Conservation (phyloP, 2,113 vertebrate species). For the Chaenocephalus aceratus region DNA sequence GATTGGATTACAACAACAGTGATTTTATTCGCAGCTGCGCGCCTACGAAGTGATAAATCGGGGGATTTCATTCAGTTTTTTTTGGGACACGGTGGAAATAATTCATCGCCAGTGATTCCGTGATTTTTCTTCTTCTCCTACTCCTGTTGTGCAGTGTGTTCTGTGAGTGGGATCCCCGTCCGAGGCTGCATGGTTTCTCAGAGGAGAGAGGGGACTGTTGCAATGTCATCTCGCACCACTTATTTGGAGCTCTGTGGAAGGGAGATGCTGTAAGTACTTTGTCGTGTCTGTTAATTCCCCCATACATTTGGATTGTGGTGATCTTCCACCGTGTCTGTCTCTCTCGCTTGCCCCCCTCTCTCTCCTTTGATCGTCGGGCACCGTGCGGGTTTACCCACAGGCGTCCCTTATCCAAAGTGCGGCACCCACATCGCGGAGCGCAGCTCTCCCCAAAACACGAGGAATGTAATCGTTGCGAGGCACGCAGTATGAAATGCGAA, state of each 20-base stretch:
- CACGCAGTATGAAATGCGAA: neutral
- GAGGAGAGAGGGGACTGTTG: constrained; percentile 79
- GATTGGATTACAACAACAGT: constrained; percentile 79
- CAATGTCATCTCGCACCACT: constrained; percentile 84
- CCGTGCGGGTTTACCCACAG: constrained; percentile 58
- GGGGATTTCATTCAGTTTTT: constrained; percentile 65
- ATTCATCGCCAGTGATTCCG: constrained; percentile 54
- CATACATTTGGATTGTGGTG: neutral
- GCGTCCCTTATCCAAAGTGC: constrained; percentile 75
- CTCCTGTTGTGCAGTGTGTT: constrained; percentile 56
- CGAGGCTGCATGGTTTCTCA: constrained; percentile 72
- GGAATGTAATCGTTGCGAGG: constrained; percentile 1
- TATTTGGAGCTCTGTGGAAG: constrained; percentile 90
- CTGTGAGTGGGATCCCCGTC: constrained; percentile 54
- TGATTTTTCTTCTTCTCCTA: constrained; percentile 22
- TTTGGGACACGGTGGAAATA: constrained; percentile 69
- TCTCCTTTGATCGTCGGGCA: constrained; percentile 10
- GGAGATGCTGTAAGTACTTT: constrained; percentile 94
- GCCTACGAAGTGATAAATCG: constrained; percentile 61
- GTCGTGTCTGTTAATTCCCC: constrained; percentile 5
- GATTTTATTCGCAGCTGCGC: constrained; percentile 61
- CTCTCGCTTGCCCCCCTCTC: neutral
- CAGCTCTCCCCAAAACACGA: constrained; percentile 25
- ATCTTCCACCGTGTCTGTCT: constrained; percentile 27
- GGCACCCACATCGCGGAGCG: constrained; percentile 39